Evolutionary conservation across 2,113 vertebrate genomes (phyloP).

Genomic region (Galemys pyrenaicus): DNA sequence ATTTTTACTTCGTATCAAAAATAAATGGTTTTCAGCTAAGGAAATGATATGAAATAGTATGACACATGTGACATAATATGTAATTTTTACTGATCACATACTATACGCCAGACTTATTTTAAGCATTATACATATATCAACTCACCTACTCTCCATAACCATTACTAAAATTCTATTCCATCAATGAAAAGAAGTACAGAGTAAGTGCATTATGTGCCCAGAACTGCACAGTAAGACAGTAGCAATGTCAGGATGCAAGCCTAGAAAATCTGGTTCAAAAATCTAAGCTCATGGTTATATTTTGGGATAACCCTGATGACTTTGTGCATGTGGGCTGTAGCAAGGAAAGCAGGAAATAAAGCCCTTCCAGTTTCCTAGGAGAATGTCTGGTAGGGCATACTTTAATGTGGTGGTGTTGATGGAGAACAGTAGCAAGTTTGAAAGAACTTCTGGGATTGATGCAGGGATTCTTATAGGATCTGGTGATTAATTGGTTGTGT

Average conservation of each 20-base stretch:
- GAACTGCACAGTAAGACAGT: not conserved
- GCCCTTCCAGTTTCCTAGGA: not conserved
- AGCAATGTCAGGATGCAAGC: not conserved
- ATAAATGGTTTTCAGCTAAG: not conserved
- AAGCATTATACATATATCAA: not conserved
- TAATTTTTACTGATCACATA: not conserved
- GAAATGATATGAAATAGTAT: not conserved
- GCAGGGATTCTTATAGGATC: not conserved
- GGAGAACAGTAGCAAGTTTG: not conserved
- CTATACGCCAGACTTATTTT: not conserved
- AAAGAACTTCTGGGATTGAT: not conserved
- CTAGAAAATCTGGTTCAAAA: not conserved
- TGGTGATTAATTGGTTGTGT: not conserved
- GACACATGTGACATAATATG: not conserved
- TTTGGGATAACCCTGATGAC: not conserved
- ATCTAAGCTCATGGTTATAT: not conserved
- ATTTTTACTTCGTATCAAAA: not conserved
- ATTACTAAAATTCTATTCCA: not conserved
- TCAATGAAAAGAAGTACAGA: not conserved
- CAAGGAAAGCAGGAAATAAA: not conserved
- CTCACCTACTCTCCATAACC: not conserved
- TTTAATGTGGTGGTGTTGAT: not conserved
- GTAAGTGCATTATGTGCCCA: not conserved
- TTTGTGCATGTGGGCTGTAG: not conserved
- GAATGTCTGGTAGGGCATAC: rapidly evolving